Evolutionary conservation across 2,797 vertebrate species (phyloP).

Genomic region (Leptatherina wallacei): DNA sequence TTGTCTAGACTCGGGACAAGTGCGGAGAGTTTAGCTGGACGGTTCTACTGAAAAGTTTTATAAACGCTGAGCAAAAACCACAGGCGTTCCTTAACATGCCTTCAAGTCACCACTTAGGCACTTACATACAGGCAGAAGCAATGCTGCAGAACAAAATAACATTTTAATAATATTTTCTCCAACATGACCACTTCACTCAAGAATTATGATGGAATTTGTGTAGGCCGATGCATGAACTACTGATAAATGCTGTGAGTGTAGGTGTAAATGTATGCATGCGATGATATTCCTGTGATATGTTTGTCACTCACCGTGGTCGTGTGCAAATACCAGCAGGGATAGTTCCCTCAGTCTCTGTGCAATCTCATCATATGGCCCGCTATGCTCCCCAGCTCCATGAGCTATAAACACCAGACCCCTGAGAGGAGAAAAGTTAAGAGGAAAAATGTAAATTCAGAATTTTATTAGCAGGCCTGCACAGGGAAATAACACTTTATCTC

Average conservation of each 20-base stretch:
- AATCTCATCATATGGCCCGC: conserved; percentile 90
- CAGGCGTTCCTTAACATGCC: background rate
- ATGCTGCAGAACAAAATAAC: conserved; percentile 21
- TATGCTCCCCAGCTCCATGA: conserved; percentile 95
- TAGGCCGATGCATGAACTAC: conserved; percentile 10
- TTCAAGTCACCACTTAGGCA: conserved; percentile 5
- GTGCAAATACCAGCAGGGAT: conserved; percentile 90
- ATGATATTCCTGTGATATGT: conserved; percentile 14
- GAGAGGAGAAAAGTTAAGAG: conserved; percentile 24
- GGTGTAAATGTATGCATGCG: conserved; percentile 30
- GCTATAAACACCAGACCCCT: conserved; percentile 92
- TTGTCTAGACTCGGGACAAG: background rate
- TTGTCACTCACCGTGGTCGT: conserved; percentile 92
- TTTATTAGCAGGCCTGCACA: background rate
- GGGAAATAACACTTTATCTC: background rate
- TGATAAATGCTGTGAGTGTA: conserved; percentile 14
- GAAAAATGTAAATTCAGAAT: background rate
- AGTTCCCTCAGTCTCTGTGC: conserved; percentile 87
- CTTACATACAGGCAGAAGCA: background rate
- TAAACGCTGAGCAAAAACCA: background rate
- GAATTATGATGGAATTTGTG: conserved; percentile 23
- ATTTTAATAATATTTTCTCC: conserved; percentile 14
- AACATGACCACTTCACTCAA: conserved; percentile 22
- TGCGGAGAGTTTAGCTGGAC: background rate
- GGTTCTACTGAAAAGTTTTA: background rate